Percentiles rank a stretch among this genome's conserved stretches.
These are phyloP conservation scores for Pocillopora grandis DNA, from an alignment of 92 coral and sea anemone species.

Conservation along the genomic window DNA sequence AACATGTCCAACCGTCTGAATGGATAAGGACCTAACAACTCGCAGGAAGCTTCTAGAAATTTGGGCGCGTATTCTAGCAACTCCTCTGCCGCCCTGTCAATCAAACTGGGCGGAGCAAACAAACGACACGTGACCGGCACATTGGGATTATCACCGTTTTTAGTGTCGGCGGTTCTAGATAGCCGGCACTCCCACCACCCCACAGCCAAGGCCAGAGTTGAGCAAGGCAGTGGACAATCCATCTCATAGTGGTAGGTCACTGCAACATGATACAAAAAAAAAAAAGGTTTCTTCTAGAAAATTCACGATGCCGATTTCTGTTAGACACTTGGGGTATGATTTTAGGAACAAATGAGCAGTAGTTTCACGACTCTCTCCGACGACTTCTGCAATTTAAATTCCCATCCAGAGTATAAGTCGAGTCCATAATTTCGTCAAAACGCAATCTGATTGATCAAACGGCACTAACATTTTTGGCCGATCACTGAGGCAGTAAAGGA, in stretches of 20 bases:
- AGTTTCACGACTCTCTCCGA: too few relatives aligned
- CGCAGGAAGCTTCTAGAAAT: conserved; percentile 87
- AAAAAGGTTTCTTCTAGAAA: neutral
- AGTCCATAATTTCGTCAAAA: too few relatives aligned
- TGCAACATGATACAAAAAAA: neutral
- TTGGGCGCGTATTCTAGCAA: conserved; percentile 70
- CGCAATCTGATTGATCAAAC: too few relatives aligned
- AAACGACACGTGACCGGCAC: conserved; percentile 80
- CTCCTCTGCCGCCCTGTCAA: conserved; percentile 84
- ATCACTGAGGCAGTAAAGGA: too few relatives aligned
- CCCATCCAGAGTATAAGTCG: too few relatives aligned
- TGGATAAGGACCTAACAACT: conserved; percentile 94
- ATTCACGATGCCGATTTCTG: neutral
- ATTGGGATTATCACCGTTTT: conserved; percentile 42
- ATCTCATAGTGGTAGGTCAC: conserved; percentile 87
- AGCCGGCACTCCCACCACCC: conserved; percentile 90
- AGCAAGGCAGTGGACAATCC: conserved; percentile 87
- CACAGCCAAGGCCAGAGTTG: conserved; percentile 95
- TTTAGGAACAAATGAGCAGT: too few relatives aligned
- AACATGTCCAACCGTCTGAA: conserved; percentile 83
- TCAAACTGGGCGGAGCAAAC: conserved; percentile 85
- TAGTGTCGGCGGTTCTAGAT: conserved; percentile 58
- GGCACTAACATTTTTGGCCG: too few relatives aligned
- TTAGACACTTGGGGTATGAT: neutral
- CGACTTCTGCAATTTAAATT: too few relatives aligned